Conservation (phyloP, 2,797 vertebrate species). For the Gambelia wislizenii region DNA sequence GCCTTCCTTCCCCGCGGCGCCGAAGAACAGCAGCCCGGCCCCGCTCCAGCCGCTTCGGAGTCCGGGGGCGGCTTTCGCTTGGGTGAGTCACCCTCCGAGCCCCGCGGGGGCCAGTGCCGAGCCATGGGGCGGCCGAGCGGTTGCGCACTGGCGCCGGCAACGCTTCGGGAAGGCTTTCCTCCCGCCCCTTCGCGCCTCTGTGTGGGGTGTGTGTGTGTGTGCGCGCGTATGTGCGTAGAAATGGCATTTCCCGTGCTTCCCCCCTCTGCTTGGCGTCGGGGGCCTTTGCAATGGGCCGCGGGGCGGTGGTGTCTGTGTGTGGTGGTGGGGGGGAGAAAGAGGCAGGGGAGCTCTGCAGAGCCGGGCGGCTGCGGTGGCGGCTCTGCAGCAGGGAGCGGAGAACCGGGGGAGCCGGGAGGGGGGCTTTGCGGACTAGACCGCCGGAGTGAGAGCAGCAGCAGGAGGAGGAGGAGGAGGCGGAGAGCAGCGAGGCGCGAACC, state of each 20-base stretch:
- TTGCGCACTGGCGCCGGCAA: neutral
- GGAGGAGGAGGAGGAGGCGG: neutral
- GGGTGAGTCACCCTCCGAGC: neutral
- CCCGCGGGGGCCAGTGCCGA: too few relatives aligned
- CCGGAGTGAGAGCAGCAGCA: neutral
- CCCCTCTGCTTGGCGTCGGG: neutral
- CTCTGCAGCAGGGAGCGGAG: slow-evolving; percentile 16
- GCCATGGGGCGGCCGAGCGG: neutral
- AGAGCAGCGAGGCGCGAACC: neutral
- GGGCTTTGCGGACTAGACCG: slow-evolving; percentile 4
- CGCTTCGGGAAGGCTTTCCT: neutral
- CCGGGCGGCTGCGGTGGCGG: neutral
- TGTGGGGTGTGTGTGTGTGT: too few relatives aligned
- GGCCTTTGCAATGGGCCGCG: neutral
- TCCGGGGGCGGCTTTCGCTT: neutral
- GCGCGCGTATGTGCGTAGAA: neutral
- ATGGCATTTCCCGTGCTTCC: neutral
- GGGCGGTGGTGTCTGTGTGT: too few relatives aligned
- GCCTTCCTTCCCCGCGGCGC: neutral
- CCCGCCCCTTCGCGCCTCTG: neutral
- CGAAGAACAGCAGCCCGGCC: neutral
- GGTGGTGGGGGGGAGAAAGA: neutral
- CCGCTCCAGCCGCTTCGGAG: too few relatives aligned
- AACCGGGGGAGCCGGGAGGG: neutral
- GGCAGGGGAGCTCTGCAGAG: slow-evolving; percentile 23